Evolutionary conservation across 1,140 invertebrate species (phyloP).

Genomic region (Aphelenchoides fujianensis): DNA sequence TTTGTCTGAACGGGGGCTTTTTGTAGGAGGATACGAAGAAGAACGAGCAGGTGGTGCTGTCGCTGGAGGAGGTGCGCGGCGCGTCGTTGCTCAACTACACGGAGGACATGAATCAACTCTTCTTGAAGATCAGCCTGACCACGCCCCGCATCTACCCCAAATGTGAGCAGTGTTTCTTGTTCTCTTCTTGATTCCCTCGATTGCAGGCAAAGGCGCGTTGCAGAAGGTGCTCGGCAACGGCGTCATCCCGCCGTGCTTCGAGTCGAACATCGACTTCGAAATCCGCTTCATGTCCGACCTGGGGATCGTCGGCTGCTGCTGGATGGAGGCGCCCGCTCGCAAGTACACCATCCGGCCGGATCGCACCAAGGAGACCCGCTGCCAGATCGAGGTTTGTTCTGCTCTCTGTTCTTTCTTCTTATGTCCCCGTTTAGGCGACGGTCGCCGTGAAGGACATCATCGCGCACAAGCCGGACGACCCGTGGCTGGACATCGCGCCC

Average conservation of each 20-base stretch:
- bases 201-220: not conserved
- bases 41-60: not conserved
- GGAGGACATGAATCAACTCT: slow-evolving; percentile 17
- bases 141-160: slow-evolving; percentile 5
- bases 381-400: slow-evolving; percentile 77
- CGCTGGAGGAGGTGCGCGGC: slow-evolving; percentile 9
- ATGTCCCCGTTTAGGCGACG: slow-evolving; percentile 68
- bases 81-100: slow-evolving; percentile 11
- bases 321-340: slow-evolving; percentile 83
- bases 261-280: slow-evolving; percentile 97
- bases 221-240: not conserved
- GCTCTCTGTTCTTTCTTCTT: slow-evolving; percentile 20
- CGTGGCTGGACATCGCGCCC: slow-evolving; percentile 92
- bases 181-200: too few species aligned
- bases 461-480: slow-evolving; percentile 78
- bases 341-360: slow-evolving; percentile 71
- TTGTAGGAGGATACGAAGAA: too few species aligned
- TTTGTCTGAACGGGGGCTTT: not conserved
- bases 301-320: slow-evolving; percentile 88
- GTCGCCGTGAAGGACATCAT: slow-evolving; percentile 82
- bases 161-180: too few species aligned
- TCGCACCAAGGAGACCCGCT: slow-evolving; percentile 70
- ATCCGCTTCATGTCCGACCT: slow-evolving; percentile 96
- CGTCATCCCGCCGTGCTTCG: slow-evolving; percentile 68
- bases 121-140: slow-evolving; percentile 26